Conservation (phyloP, 2,113 vertebrate genomes). For the Spheniscus mendiculus region DNA sequence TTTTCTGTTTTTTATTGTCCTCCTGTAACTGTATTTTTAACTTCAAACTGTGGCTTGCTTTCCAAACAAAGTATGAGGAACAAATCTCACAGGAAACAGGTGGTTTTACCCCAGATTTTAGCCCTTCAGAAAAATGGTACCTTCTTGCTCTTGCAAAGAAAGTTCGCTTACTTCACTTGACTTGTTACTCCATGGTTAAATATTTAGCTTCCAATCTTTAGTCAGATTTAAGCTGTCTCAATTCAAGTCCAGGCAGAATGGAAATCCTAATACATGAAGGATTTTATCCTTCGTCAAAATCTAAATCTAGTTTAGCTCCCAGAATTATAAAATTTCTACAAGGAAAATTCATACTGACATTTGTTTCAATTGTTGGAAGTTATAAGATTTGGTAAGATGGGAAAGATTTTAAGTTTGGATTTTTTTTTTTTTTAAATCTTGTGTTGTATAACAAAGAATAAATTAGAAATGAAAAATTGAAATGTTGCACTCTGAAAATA, state of each 20-base stretch:
- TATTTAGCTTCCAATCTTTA: not conserved
- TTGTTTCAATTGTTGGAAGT: not conserved
- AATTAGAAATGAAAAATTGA: not conserved
- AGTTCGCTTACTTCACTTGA: not conserved
- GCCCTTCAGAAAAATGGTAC: not conserved
- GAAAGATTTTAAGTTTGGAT: not conserved
- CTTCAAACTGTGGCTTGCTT: not conserved
- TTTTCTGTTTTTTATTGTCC: not conserved
- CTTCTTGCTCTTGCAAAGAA: not conserved
- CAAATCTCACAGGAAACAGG: not conserved
- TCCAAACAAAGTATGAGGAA: not conserved
- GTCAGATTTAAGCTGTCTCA: not conserved
- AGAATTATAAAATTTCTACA: not conserved
- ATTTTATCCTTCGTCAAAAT: not conserved
- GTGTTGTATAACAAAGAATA: not conserved
- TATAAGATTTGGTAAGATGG: not conserved
- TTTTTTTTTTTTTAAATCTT: not conserved
- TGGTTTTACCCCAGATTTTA: not conserved
- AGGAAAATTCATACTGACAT: not conserved
- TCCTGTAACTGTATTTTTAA: not conserved
- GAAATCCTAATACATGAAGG: not conserved
- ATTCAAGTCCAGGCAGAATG: not conserved
- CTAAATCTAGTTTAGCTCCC: not conserved
- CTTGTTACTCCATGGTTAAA: not conserved
- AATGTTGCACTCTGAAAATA: not conserved